Base-by-base conservation (phyloP, 2,797 vertebrate species). In the Valencia hispanica region DNA sequence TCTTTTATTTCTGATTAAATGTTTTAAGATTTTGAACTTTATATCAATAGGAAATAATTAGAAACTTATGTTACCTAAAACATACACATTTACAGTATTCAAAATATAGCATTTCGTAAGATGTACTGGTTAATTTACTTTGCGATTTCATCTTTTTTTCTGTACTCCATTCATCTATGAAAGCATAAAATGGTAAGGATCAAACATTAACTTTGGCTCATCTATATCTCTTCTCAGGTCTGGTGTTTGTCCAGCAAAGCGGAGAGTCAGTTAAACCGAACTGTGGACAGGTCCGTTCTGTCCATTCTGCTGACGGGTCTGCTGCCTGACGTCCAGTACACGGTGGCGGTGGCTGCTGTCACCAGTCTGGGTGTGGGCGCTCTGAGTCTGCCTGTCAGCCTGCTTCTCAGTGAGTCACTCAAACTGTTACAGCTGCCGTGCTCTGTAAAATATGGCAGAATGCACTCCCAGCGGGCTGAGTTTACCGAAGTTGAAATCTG, bases 321-420 rank as follows among this genome's bases (percentile, higher is more conserved):
- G 78, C 90, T 95, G 76, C 96, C 97, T 0, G 96, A 97, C 0
- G 88, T 97, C 74, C 94, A 90, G 70, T 99, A 99, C 92, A 93
- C 41, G 0, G 94, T 96, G 0, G 90, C 89, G 79, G 96, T 99
- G 15, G 97, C 97, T 0, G 98, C 98, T 0, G 96, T 96, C 88
- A 99, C 97, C 30, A 91, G 94, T 0, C 95, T 96, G 0, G 98
- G 98, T 3, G 94, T 97, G 74, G 98, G 98, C 0, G 86, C 95
- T 61, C 93, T 87, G 53, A 99, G 97, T 2, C 87, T 87, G 27
- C 96, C 97, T 0, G 91, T 98, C 84, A 89, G 93, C 78, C 93
- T 99, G 92, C 91, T 91, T 61, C 93, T 98, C 2, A 94, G 98
- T 99, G 94, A 97, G 98, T 97, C 88, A 84, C 70, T 84, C 81